phyloP scores from a whole-genome alignment of 2,797 vertebrate species.

The Eupleurogrammus muticus region DNA sequence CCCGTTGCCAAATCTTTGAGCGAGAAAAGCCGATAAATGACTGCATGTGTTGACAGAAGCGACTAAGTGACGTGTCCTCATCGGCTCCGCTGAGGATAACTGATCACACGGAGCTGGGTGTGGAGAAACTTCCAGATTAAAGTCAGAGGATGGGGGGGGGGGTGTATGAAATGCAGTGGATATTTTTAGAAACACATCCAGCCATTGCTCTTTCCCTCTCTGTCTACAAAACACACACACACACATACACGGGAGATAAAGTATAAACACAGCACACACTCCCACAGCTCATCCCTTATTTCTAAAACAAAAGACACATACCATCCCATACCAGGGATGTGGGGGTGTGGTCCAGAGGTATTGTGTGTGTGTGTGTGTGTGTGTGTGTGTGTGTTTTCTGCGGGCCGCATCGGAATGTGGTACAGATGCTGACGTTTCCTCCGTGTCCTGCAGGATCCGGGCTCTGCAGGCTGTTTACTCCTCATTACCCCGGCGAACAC shows the following conservation, averaged over 20 bases:
- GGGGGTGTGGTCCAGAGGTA: constrained; percentile 6
- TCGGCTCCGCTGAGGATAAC: constrained; percentile 20
- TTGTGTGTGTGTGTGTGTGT: constrained; percentile 33
- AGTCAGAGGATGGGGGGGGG: constrained; percentile 20
- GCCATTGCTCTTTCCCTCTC: constrained; percentile 6
- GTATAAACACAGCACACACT: not conserved
- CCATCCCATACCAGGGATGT: not conserved
- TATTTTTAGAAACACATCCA: constrained; percentile 64
- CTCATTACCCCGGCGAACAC: constrained; percentile 15
- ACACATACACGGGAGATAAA: not conserved
- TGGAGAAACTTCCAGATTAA: constrained; percentile 60
- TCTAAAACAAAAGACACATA: constrained; percentile 12
- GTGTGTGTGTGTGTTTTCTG: constrained; percentile 54
- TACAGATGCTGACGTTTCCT: constrained; percentile 54
- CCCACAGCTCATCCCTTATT: constrained; percentile 5
- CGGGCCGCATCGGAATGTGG: constrained; percentile 48
- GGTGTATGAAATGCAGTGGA: constrained; percentile 14
- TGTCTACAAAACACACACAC: constrained; percentile 7
- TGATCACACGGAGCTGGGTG: constrained; percentile 23
- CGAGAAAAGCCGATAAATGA: constrained; percentile 27
- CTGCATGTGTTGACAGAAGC: constrained; percentile 34
- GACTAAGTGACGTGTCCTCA: constrained; percentile 8
- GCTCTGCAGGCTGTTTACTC: constrained; percentile 11
- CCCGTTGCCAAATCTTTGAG: not conserved
- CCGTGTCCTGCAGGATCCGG: not conserved